Evolutionary conservation across 2,113 vertebrate genomes (phyloP), one percentile per base, ranked within the genome.

Genomic region (Turdus rufiventris): DNA sequence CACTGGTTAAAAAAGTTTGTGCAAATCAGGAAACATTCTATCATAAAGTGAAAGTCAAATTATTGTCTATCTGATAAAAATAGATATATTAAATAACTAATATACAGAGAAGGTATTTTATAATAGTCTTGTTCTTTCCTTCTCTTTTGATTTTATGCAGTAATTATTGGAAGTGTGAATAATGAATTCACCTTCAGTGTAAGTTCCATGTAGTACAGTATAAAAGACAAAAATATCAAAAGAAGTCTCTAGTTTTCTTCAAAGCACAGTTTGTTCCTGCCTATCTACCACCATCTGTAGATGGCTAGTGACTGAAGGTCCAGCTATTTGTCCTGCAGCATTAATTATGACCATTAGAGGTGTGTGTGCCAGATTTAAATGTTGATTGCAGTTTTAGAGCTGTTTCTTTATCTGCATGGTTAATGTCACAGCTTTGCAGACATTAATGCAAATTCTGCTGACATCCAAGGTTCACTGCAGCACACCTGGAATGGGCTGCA

Each of bases 81-180:
- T 14, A 28, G 66, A 94, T 33, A 24, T 71, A 47, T 60, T 83
- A 96, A 95, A 96, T 68, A 56, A 26, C 58, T 75, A 62, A 74
- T 83, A 86, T 67, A 85, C 53, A 54, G n/a, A 61, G 45, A 93
- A 92, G n/a, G 56, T 28, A 96, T 94, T 89, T 57, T 76, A 31
- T n/a, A 71, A 80, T 47, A 54, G 6, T 40, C 6, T 60, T 90
- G 83, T 74, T 50, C 66, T 68, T 95, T 92, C 47, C 26, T 87
- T 93, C 42, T 88, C 28, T 85, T 85, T 85, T 94, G 63, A 88
- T 94, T 97, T 97, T 72, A 86, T 82, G 88, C 25, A 65, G 9
- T 66, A 74, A 71, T 88, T 71, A 86, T 26, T 33, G 71, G 88
- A 81, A 88, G 51, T 81, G 9, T 51, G 51, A 95, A 82, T 72